Percentiles rank a stretch among this genome's conserved stretches.
Conservation (phyloP, 1,140 invertebrate genomes). For the Cyclargus thomasi region DNA sequence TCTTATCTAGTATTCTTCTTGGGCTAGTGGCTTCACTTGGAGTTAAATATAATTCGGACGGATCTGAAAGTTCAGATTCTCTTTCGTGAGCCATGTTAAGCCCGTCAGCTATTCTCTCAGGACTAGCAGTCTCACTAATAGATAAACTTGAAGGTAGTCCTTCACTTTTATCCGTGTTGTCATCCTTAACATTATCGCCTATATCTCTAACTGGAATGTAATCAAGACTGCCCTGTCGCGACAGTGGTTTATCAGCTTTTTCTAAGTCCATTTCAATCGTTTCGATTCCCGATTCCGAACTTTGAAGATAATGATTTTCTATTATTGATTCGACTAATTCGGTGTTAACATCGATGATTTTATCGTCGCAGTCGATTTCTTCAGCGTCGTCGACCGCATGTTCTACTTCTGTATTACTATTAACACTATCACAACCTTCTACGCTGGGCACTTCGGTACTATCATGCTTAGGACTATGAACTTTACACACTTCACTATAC, state of each 20-base stretch:
- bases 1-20: conserved; percentile 65
- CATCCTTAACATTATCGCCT: conserved; percentile 63
- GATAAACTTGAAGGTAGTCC: conserved; percentile 70
- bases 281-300: conserved; percentile 55
- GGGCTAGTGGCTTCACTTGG: conserved; percentile 76
- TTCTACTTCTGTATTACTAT: conserved; percentile 62
- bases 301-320: conserved; percentile 68
- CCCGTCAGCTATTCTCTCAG: conserved; percentile 59
- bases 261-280: conserved; percentile 56
- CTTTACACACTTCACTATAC: conserved; percentile 73
- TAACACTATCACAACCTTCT: conserved; percentile 66
- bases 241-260: conserved; percentile 76
- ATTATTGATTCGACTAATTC: conserved; percentile 78
- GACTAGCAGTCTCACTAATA: conserved; percentile 68
- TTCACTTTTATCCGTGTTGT: conserved; percentile 67
- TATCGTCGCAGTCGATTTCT: conserved; percentile 32
- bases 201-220: conserved; percentile 73
- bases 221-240: conserved; percentile 67
- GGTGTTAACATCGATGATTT: conserved; percentile 51
- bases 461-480: conserved; percentile 62
- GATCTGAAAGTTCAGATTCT: conserved; percentile 74
- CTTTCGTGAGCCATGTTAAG: conserved; percentile 52
- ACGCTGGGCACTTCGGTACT: conserved; percentile 47
- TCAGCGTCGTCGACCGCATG: conserved; percentile 62
- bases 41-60: conserved; percentile 78